Percentiles rank a stretch among this genome's conserved stretches.
Conservation (phyloP, 1,140 invertebrate species). For the Bombus superbus region DNA sequence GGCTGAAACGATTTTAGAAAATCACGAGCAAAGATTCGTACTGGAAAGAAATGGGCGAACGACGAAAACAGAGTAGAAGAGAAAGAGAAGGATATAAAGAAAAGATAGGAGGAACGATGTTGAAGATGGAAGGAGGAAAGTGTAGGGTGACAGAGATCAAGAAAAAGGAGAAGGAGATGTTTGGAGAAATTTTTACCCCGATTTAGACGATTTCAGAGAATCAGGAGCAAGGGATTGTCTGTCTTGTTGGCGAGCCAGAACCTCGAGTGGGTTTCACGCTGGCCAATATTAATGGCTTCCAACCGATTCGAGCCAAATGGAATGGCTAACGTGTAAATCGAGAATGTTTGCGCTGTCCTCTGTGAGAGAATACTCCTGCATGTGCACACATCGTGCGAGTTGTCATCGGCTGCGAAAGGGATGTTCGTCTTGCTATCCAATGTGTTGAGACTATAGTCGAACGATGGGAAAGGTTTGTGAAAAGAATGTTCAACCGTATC, state of each 20-base stretch:
- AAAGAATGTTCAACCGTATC: not conserved
- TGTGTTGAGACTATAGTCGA: not conserved
- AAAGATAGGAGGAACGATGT: not conserved
- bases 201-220: conserved; percentile 38
- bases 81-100: not conserved
- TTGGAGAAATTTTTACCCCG: conserved; percentile 27
- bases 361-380: conserved; percentile 45
- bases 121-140: not conserved
- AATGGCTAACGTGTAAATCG: conserved; percentile 75
- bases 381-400: conserved; percentile 46
- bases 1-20: too few species aligned
- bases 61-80: not conserved
- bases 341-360: conserved; percentile 71
- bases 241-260: conserved; percentile 56
- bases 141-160: not conserved
- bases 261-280: conserved; percentile 67
- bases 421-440: conserved; percentile 36
- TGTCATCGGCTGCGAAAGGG: conserved; percentile 33
- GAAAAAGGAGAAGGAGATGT: not conserved
- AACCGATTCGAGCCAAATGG: conserved; percentile 72
- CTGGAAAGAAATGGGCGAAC: not conserved
- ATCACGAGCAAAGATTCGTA: not conserved
- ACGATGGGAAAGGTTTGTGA: not conserved
- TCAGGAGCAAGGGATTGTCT: conserved; percentile 68
- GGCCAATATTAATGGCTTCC: conserved; percentile 70